Conservation (phyloP, 2,113 vertebrate genomes). For the Poeciliopsis retropinna region DNA sequence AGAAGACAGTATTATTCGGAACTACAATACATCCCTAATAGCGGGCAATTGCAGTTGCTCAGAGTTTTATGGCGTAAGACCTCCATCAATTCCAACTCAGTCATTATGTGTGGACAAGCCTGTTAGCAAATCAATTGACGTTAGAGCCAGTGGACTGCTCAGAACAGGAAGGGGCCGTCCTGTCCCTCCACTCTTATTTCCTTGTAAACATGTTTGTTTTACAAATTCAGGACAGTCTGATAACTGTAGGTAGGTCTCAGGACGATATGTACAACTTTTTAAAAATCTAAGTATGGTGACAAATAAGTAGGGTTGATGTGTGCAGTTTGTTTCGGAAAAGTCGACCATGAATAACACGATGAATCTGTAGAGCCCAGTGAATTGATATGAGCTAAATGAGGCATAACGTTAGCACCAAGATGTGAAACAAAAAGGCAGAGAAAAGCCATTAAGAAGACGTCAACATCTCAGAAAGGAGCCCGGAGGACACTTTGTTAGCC, state of each 20-base stretch:
- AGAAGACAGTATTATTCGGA: constrained; percentile 55
- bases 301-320: constrained; percentile 23
- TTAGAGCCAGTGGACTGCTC: constrained; percentile 63
- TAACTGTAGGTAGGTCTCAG: constrained; percentile 35
- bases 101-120: constrained; percentile 79
- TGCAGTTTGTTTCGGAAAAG: constrained; percentile 57
- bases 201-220: constrained; percentile 39
- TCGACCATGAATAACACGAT: constrained; percentile 61
- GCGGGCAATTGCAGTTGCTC: constrained; percentile 69
- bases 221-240: constrained; percentile 30
- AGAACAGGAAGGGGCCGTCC: constrained; percentile 63
- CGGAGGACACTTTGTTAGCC: constrained; percentile 70
- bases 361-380: constrained; percentile 60
- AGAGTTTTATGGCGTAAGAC: constrained; percentile 77
- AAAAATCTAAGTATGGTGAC: constrained; percentile 32
- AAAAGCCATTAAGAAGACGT: constrained; percentile 77
- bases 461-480: constrained; percentile 73
- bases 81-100: constrained; percentile 76
- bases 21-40: constrained; percentile 73
- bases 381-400: constrained; percentile 80
- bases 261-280: constrained; percentile 23
- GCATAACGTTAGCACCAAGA: constrained; percentile 76
- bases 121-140: constrained; percentile 79
- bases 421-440: constrained; percentile 74
- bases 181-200: constrained; percentile 56